phyloP scores from a whole-genome alignment of 2,888 invertebrate species.

The Elgonia sp. region DNA sequence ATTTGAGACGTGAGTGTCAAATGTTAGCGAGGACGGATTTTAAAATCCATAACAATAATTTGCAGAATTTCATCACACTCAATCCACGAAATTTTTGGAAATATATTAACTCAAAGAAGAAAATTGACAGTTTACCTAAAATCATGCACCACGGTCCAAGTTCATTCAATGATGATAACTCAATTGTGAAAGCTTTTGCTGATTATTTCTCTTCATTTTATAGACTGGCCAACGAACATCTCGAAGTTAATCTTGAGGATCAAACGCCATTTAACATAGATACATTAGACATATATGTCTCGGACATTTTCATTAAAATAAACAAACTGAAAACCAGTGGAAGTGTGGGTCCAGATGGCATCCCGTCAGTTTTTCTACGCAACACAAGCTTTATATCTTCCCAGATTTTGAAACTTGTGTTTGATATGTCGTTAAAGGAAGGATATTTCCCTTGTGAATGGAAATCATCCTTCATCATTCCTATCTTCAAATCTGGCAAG shows the following conservation, averaged over 20 bases:
- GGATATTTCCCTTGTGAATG: no score
- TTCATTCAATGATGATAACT: not conserved
- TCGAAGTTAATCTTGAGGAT: not conserved
- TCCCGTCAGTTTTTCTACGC: no score
- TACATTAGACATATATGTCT: not conserved
- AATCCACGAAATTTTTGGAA: slow-evolving; percentile 15
- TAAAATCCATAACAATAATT: not conserved
- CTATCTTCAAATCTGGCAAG: no score
- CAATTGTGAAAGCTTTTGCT: slow-evolving; percentile 10
- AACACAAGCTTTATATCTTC: no score
- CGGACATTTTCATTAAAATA: not conserved
- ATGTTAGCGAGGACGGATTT: slow-evolving; percentile 1
- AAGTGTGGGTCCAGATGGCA: slow-evolving; percentile 19
- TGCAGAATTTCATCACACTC: not conserved
- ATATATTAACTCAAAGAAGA: not conserved
- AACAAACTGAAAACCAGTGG: not conserved
- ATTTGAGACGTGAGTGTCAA: slow-evolving; percentile 4
- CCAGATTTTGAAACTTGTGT: no score
- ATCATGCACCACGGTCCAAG: not conserved
- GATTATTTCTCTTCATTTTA: not conserved
- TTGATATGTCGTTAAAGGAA: no score
- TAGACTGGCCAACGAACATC: not conserved
- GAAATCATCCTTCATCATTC: no score
- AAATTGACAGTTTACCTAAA: not conserved
- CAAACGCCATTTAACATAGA: not conserved